phyloP scores from a whole-genome alignment of 2,797 vertebrate genomes.

The Periophthalmus magnuspinnatus region DNA sequence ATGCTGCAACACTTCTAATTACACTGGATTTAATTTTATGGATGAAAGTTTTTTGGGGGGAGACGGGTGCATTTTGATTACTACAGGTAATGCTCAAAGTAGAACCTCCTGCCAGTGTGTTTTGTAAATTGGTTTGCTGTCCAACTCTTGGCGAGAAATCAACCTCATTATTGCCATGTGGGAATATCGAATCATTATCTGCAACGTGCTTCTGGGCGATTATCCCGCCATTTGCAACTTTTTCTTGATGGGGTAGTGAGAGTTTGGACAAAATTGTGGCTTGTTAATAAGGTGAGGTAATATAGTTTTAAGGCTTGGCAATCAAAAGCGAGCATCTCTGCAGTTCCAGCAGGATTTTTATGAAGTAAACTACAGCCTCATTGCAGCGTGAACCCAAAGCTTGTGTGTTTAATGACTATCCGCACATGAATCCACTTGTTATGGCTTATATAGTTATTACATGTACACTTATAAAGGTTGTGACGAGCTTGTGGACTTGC shows the following conservation, averaged over 20 bases:
- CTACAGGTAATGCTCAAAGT: conserved; percentile 65
- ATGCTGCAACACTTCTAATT: conserved; percentile 60
- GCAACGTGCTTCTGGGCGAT: conserved; percentile 45
- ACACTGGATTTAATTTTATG: conserved; percentile 67
- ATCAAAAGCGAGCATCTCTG: background rate
- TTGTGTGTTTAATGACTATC: conserved; percentile 2
- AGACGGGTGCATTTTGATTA: conserved; percentile 65
- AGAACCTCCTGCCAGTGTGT: conserved; percentile 53
- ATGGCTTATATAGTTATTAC: background rate
- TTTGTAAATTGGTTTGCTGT: conserved; percentile 51
- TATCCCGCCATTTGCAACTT: conserved; percentile 23
- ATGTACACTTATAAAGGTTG: background rate
- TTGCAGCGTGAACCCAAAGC: background rate
- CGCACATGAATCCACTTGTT: background rate
- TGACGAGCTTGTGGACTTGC: background rate
- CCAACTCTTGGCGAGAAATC: conserved; percentile 63
- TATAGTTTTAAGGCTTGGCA: conserved; percentile 12
- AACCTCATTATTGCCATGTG: conserved; percentile 62
- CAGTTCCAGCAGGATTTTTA: conserved; percentile 8
- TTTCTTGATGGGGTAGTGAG: conserved; percentile 21
- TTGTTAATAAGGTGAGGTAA: conserved; percentile 22
- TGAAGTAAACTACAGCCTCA: background rate
- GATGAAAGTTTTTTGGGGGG: conserved; percentile 59
- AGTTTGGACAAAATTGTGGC: conserved; percentile 21
- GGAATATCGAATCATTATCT: conserved; percentile 60